Percentiles rank a stretch among this genome's conserved stretches.
phyloP scores from a whole-genome alignment of 2,797 vertebrate species.

The Oophaga sylvatica region DNA sequence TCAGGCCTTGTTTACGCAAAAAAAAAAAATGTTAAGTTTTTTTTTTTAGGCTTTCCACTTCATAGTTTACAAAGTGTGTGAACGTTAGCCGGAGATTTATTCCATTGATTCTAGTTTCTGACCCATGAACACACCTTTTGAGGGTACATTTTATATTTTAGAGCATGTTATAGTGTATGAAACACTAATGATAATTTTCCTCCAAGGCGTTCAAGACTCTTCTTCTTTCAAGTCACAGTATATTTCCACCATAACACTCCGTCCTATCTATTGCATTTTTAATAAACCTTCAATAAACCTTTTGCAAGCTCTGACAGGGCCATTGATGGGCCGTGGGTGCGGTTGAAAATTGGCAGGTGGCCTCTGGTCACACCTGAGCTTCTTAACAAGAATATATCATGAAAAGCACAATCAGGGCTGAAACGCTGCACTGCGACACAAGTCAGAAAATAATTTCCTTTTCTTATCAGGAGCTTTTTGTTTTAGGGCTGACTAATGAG shows the following conservation, averaged over 20 bases:
- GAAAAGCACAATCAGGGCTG: slow-evolving; percentile 8
- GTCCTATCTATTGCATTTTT: neutral
- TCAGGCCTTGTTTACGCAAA: no score
- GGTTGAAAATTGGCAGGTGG: slow-evolving; percentile 41
- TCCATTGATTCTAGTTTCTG: no score
- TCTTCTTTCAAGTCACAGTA: neutral
- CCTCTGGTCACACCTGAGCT: slow-evolving; percentile 38
- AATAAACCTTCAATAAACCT: neutral
- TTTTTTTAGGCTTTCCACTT: no score
- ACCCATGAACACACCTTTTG: no score
- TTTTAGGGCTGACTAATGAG: slow-evolving; percentile 7
- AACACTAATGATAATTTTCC: no score
- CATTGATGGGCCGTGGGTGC: slow-evolving; percentile 5
- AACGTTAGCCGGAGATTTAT: no score
- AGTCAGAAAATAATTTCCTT: slow-evolving; percentile 1
- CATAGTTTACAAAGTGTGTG: no score
- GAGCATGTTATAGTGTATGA: no score
- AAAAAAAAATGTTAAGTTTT: no score
- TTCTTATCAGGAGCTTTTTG: slow-evolving; percentile 46
- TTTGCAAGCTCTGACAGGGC: slow-evolving; percentile 31
- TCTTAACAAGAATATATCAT: slow-evolving; percentile 15
- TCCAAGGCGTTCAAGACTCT: no score
- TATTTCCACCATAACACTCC: neutral
- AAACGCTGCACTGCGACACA: neutral
- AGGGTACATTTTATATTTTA: no score